These are phyloP conservation scores for Erebia epiphron DNA, from an alignment of 2,888 invertebrate species.

Conservation along the genomic window DNA sequence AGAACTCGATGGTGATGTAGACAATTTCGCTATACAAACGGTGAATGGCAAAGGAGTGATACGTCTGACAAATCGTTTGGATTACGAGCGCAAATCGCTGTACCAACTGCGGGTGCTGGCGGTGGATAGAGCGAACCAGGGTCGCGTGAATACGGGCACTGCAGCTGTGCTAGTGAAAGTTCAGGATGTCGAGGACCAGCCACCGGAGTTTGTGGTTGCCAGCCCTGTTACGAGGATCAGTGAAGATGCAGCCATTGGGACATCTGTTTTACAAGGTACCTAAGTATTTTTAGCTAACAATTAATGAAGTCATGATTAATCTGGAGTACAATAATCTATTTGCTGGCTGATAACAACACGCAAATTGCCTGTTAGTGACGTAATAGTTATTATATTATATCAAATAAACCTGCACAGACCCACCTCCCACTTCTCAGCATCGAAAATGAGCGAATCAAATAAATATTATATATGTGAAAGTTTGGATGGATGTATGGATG, in stretches of 20 bases:
- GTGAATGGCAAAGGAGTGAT: slow-evolving; percentile 93
- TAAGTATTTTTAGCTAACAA: too few relatives aligned
- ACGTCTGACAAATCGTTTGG: slow-evolving; percentile 88
- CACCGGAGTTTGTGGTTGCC: slow-evolving; percentile 94
- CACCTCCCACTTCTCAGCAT: too few relatives aligned
- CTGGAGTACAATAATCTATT: too few relatives aligned
- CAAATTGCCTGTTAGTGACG: too few relatives aligned
- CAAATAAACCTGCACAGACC: too few relatives aligned
- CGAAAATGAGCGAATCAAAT: too few relatives aligned
- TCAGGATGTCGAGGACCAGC: slow-evolving; percentile 95
- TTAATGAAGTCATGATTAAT: too few relatives aligned
- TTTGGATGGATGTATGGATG: too few relatives aligned
- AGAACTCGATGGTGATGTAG: slow-evolving; percentile 90
- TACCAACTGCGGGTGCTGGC: slow-evolving; percentile 93
- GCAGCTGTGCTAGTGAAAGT: slow-evolving; percentile 92
- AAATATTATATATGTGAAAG: too few relatives aligned
- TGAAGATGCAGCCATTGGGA: slow-evolving; percentile 92
- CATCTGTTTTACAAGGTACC: slow-evolving; percentile 91
- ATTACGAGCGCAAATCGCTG: slow-evolving; percentile 93
- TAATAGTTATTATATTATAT: too few relatives aligned
- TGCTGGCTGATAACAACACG: too few relatives aligned
- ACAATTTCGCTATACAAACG: slow-evolving; percentile 91
- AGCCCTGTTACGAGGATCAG: slow-evolving; percentile 94
- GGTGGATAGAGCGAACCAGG: slow-evolving; percentile 92
- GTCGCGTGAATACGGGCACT: slow-evolving; percentile 93